Conservation (phyloP, 2,113 vertebrate species). For the Petroica traversi region DNA sequence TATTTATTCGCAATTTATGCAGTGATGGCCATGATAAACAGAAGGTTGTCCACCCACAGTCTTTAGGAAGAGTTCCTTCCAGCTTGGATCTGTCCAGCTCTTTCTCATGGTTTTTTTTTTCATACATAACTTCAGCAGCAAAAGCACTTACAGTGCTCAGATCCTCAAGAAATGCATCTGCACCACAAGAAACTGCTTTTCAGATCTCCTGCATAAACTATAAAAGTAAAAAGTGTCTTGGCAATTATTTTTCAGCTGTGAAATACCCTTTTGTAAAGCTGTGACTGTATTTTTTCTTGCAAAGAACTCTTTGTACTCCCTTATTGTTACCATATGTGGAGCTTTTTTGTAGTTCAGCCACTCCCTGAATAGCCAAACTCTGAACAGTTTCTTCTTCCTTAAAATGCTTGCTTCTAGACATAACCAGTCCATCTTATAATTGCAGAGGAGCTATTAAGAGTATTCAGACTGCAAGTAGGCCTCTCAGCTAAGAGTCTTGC, state of each 20-base stretch:
- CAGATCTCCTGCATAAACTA: neutral
- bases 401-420: neutral
- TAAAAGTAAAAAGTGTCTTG: neutral
- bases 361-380: neutral
- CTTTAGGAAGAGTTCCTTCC: neutral
- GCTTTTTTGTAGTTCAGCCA: neutral
- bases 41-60: neutral
- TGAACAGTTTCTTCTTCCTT: neutral
- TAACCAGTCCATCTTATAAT: neutral
- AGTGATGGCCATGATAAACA: neutral
- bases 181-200: neutral
- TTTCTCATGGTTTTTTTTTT: neutral
- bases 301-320: constrained; percentile 3
- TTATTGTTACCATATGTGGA: constrained; percentile 30
- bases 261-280: constrained; percentile 24
- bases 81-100: neutral
- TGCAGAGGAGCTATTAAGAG: neutral
- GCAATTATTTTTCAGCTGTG: constrained; percentile 34
- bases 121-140: neutral
- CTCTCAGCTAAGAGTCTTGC: neutral
- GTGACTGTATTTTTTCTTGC: constrained; percentile 28
- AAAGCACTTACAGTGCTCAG: neutral
- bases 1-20: accelerated
- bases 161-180: neutral
- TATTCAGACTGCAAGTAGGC: neutral